Conservation (phyloP, 2,888 invertebrate species). For the Lasioglossum morio region DNA sequence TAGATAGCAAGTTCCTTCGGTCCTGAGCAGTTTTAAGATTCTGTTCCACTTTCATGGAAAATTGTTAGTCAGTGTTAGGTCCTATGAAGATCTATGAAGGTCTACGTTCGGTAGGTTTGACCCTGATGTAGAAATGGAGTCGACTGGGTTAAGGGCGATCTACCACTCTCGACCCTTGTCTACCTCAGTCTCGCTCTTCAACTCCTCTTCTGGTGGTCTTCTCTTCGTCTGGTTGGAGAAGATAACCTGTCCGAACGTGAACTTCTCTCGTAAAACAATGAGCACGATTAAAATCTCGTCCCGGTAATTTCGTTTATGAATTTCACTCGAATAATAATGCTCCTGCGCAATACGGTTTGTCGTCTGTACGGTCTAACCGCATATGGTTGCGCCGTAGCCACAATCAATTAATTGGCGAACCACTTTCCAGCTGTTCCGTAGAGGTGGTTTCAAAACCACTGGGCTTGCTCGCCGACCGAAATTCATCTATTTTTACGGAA, state of each 20-base stretch:
- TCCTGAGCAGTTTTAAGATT: too few species aligned
- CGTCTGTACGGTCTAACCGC: neutral
- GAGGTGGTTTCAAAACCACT: neutral
- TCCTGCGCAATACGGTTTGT: neutral
- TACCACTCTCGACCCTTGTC: too few species aligned
- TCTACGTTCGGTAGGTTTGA: too few species aligned
- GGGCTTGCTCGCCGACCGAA: neutral
- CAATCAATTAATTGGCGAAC: slow-evolving; percentile 4
- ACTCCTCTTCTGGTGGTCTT: too few species aligned
- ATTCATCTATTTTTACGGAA: neutral
- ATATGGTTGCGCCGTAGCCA: neutral
- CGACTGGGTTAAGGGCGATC: too few species aligned
- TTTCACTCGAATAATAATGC: neutral
- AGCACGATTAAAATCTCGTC: neutral
- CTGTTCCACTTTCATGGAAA: neutral
- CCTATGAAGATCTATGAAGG: neutral
- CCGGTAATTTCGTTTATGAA: neutral
- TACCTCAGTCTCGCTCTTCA: too few species aligned
- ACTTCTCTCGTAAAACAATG: neutral
- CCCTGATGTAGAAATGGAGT: too few species aligned
- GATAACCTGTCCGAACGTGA: neutral
- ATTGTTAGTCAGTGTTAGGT: neutral
- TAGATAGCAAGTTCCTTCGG: too few species aligned
- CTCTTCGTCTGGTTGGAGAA: too few species aligned
- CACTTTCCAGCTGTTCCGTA: neutral